Percentiles rank a stretch among this genome's conserved stretches.
phyloP scores from a whole-genome alignment of 2,888 invertebrate species.

The Papilio demoleus region DNA sequence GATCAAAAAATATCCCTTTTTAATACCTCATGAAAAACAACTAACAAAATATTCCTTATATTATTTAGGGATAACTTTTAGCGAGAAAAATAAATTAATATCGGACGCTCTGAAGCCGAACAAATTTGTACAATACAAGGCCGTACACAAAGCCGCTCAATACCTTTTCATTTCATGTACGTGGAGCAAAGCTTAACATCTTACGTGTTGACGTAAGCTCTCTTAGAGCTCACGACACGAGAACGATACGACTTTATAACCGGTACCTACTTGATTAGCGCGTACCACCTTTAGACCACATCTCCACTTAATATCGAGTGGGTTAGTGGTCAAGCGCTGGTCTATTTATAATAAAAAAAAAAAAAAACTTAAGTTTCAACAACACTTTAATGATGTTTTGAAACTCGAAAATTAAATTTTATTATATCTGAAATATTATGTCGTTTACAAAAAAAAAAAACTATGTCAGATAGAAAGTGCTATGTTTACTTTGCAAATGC shows the following conservation, averaged over 20 bases:
- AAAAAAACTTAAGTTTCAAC: no score
- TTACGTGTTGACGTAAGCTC: slow-evolving; percentile 37
- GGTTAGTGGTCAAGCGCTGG: no score
- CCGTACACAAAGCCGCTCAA: slow-evolving; percentile 38
- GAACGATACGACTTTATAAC: slow-evolving; percentile 37
- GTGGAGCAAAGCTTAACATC: slow-evolving; percentile 39
- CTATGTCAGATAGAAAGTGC: slow-evolving; percentile 40
- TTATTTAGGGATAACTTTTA: slow-evolving; percentile 14
- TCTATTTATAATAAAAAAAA: no score
- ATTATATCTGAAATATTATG: no score
- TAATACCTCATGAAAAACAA: neutral
- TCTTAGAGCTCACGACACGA: slow-evolving; percentile 42
- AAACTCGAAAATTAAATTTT: no score
- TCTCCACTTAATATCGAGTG: no score
- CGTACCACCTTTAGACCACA: no score
- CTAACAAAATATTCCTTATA: neutral
- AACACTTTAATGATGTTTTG: no score
- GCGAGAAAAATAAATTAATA: slow-evolving; percentile 31
- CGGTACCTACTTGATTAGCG: no score
- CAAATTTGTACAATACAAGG: slow-evolving; percentile 28
- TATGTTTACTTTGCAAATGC: slow-evolving; percentile 47
- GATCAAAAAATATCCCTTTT: neutral
- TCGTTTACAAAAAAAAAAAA: no score
- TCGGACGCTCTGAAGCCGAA: slow-evolving; percentile 15
- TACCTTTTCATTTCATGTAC: slow-evolving; percentile 41